Evolutionary conservation across 2,113 vertebrate genomes (phyloP).

Genomic region (Vanacampus margaritifer): DNA sequence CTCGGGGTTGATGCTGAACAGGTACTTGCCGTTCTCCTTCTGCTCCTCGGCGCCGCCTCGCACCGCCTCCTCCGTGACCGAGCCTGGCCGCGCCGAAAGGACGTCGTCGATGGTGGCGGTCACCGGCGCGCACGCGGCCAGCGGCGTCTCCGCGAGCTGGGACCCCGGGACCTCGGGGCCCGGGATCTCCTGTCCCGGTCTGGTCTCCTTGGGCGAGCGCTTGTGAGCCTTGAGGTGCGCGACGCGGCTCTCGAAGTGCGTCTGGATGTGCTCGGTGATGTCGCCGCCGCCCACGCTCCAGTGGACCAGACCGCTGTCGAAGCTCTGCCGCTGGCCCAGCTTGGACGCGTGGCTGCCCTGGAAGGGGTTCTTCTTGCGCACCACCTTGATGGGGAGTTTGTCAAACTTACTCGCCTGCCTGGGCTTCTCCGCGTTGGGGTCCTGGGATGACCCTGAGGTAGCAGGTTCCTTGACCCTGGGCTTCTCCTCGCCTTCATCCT

Average conservation of each 20-base stretch:
- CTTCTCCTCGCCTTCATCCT: conserved; percentile 51
- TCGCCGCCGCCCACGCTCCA: conserved; percentile 97
- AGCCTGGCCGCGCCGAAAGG: conserved; percentile 80
- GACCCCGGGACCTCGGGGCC: conserved; percentile 38
- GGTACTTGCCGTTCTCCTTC: conserved; percentile 82
- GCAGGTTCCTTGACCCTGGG: conserved; percentile 49
- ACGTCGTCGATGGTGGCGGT: conserved; percentile 88
- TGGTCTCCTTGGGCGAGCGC: conserved; percentile 51
- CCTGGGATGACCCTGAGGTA: conserved; percentile 51
- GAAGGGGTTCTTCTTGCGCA: conserved; percentile 90
- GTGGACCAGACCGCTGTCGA: conserved; percentile 92
- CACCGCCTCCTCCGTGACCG: conserved; percentile 78
- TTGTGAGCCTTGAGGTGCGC: conserved; percentile 78
- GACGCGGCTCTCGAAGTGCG: conserved; percentile 90
- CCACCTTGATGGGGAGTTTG: conserved; percentile 91
- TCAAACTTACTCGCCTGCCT: conserved; percentile 91
- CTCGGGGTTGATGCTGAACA: conserved; percentile 81
- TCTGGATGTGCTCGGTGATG: conserved; percentile 98
- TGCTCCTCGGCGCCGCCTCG: conserved; percentile 66
- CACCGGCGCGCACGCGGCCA: conserved; percentile 59
- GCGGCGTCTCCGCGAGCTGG: conserved; percentile 16
- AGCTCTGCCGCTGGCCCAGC: conserved; percentile 89
- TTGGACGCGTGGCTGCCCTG: conserved; percentile 83
- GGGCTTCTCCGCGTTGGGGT: conserved; percentile 76
- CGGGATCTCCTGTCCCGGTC: conserved; percentile 69